Evolutionary conservation across 2,888 invertebrate species (phyloP), one percentile per base, ranked within the genome.

Genomic region (Netelia inedita): DNA sequence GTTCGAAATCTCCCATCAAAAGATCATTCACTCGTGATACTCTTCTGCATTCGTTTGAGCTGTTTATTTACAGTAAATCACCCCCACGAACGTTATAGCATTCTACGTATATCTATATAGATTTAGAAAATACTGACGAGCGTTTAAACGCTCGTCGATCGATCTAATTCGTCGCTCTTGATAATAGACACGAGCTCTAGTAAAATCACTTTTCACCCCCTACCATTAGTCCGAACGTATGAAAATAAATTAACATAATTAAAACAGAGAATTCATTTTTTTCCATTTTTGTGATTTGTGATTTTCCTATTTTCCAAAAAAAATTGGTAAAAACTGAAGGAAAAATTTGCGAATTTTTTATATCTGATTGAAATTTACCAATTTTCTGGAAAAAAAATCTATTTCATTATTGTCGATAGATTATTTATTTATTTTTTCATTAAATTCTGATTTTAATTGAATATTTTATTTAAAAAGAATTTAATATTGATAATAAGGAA

Each of bases 21-120:
- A 81, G 81, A 85, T 85, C 82, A 85, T 85, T 85, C 79, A 82
- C 78, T 82, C 85, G 82, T 79, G 74, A 79, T 79, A 79, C 79
- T 63, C 71, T 28, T 71, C 50, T 69, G 78, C 65, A 73, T 82
- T 82, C 78, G 73, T 82, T 82, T 65, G 50, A 79, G 53, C 82
- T 79, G 78, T 85, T 85, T 82, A 85, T 85, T 85, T 85, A 74
- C 78, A 71, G 50, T 21, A 66, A 78, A 57, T 68, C 55, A 46
- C 71, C 41, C 65, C 21, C 19, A 63, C 16, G 21, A 19, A 69
- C 50, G 28, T 79, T 71, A 41, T 53, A 69, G 21, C 35, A 46
- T 5, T 28, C 5, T 28, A 28, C 28, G 5, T 28, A 28, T 28
- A 28, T 2, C 3, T 28, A 28, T 28, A 28, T 28, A 28, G 2